Percentiles rank a stretch among this genome's conserved stretches.
phyloP scores from a whole-genome alignment of 2,113 vertebrate species.

The Baryphthengus martii region DNA sequence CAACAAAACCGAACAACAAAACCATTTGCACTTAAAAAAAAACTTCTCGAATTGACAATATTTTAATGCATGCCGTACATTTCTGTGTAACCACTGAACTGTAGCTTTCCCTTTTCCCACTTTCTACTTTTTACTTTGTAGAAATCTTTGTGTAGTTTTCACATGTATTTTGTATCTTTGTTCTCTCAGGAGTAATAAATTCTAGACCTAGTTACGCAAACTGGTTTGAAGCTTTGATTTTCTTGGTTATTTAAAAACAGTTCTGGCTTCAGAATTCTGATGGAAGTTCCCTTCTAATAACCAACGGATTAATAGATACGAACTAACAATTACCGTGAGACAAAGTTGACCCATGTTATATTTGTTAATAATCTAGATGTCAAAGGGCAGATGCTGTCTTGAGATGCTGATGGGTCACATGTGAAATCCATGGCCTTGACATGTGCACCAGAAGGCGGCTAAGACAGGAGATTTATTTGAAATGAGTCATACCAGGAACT shows the following conservation, averaged over 20 bases:
- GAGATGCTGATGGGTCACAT: slow-evolving; percentile 28
- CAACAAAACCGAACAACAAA: not conserved
- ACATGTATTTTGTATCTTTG: slow-evolving; percentile 68
- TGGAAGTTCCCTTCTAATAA: not conserved
- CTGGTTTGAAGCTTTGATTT: slow-evolving; percentile 66
- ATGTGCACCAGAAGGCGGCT: slow-evolving; percentile 20
- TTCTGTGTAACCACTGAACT: slow-evolving; percentile 64
- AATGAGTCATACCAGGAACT: not conserved
- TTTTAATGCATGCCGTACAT: slow-evolving; percentile 69
- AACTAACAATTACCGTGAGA: not conserved
- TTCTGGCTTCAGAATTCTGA: not conserved
- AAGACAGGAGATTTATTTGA: not conserved
- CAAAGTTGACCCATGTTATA: not conserved
- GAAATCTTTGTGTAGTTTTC: slow-evolving; percentile 58
- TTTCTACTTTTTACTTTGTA: slow-evolving; percentile 68
- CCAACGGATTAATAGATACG: not conserved
- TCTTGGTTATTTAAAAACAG: slow-evolving; percentile 24
- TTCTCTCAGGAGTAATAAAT: slow-evolving; percentile 77
- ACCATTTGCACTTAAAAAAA: slow-evolving; percentile 66
- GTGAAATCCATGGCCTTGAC: not conserved
- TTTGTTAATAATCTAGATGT: not conserved
- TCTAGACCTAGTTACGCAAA: slow-evolving; percentile 48
- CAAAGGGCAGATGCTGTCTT: not conserved
- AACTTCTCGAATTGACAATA: slow-evolving; percentile 45
- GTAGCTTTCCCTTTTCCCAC: slow-evolving; percentile 63